Base-by-base conservation (phyloP, 2,797 vertebrate species). In the Chelonia mydas region DNA sequence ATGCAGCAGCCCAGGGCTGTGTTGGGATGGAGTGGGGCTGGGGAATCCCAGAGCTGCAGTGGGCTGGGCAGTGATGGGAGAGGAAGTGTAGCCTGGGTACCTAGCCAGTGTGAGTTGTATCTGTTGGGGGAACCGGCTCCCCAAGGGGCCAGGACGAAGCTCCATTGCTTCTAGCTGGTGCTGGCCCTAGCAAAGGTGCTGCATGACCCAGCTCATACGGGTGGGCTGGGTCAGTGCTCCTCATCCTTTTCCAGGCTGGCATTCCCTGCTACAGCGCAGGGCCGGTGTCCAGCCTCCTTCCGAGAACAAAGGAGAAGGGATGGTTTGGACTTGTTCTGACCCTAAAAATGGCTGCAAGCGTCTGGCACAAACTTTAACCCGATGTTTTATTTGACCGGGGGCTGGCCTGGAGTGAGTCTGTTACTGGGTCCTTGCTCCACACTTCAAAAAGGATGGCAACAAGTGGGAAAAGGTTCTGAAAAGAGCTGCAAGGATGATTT, bases 371-470 rank as follows among this genome's bases (percentile, higher is more conserved):
- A 5, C 16, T 57, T 76, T n/a, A 41, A 23, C 37, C 86, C 12
- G 28, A 6, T 28, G 28, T 59, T 59, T 59, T 16, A 33, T 61
- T 8, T 33, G 59, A 3, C 11, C 28, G 55, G 88, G 81, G 80
- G 25, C 41, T 77, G 83, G 33, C 41, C n/a, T 25, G 45, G 7
- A 0, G 0, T 8, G 57, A 82, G 31, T 49, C 76, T 57, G 16
- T 8, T 84, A 57, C 1, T 1, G 84, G 27, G 68, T 37, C 28
- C 23, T 49, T 33, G 61, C 61, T 61, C 6, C 59, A 61, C 57
- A 33, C 31, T 33, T 15, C 28, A 59, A 3, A 28, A 31, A 15
- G 57, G 12, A 59, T 27, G 28, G 28, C 31, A 31, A 59, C 11
- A 59, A 59, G 28, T 31, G 12, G 57, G 28, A 31, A 59, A 59